phyloP scores from a whole-genome alignment of 2,797 vertebrate species.

The Hoplostethus mediterraneus region DNA sequence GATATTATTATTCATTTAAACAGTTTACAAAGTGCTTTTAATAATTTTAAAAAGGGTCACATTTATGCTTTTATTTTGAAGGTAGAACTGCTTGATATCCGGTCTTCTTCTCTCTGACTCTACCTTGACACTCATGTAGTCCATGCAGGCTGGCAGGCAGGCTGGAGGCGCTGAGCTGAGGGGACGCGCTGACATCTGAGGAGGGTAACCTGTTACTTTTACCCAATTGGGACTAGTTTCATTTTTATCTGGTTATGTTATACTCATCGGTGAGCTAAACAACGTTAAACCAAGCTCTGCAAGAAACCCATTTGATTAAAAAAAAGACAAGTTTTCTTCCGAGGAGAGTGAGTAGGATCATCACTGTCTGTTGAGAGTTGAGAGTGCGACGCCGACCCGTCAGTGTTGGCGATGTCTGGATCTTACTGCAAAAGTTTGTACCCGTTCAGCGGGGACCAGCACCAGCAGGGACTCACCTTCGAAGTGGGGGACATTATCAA shows the following conservation, averaged over 20 bases:
- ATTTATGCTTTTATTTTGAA: slow-evolving; percentile 45
- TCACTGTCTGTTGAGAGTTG: not conserved
- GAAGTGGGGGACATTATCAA: slow-evolving; percentile 91
- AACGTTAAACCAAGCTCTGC: not conserved
- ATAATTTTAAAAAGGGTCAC: too few relatives aligned
- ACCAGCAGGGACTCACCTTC: slow-evolving; percentile 92
- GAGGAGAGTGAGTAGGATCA: not conserved
- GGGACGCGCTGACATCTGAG: slow-evolving; percentile 32
- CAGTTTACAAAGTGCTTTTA: too few relatives aligned
- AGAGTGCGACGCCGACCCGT: not conserved
- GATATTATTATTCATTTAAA: too few relatives aligned
- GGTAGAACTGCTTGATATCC: accelerated
- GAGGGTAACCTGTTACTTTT: slow-evolving; percentile 52
- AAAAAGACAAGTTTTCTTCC: not conserved
- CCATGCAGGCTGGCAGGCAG: slow-evolving; percentile 2
- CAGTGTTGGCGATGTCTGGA: slow-evolving; percentile 83
- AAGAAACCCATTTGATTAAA: too few relatives aligned
- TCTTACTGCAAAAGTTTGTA: slow-evolving; percentile 92
- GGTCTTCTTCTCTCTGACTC: accelerated
- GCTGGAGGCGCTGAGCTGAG: slow-evolving; percentile 24
- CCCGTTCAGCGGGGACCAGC: slow-evolving; percentile 93
- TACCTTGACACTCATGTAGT: not conserved
- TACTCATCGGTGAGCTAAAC: not conserved
- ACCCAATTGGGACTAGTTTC: slow-evolving; percentile 19
- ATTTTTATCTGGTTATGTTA: too few relatives aligned